These are phyloP conservation scores for Anthophora plumipes DNA, from an alignment of 2,888 invertebrate genomes.

Conservation along the genomic window DNA sequence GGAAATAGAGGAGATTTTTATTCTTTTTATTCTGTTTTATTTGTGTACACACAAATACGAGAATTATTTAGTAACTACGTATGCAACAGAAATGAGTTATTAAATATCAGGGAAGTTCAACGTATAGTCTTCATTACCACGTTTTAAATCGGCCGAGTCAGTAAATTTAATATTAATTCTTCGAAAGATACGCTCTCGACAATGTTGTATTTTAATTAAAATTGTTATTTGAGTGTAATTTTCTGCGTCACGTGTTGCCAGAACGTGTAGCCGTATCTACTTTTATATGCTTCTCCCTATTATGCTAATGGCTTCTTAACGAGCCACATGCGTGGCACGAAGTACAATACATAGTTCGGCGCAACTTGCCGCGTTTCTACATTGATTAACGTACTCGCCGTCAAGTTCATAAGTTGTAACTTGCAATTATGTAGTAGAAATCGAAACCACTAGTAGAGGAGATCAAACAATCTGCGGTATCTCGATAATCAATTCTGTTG, in stretches of 20 bases:
- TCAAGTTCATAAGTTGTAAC: slow-evolving; percentile 29
- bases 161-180: slow-evolving; percentile 9
- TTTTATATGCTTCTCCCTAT: slow-evolving; percentile 22
- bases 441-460: neutral
- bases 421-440: slow-evolving; percentile 20
- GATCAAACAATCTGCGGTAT: neutral
- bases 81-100: neutral
- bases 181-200: neutral
- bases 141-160: neutral
- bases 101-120: neutral
- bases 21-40: too few relatives aligned
- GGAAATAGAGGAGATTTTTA: neutral
- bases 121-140: neutral
- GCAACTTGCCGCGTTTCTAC: slow-evolving; percentile 37
- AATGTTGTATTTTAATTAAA: slow-evolving; percentile 35
- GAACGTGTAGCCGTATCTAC: slow-evolving; percentile 12
- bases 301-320: slow-evolving; percentile 63
- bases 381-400: slow-evolving; percentile 57
- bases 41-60: neutral
- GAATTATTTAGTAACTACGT: neutral
- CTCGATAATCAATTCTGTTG: neutral
- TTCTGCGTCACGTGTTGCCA: slow-evolving; percentile 1
- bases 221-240: slow-evolving; percentile 17
- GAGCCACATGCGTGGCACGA: slow-evolving; percentile 61
- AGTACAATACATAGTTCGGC: slow-evolving; percentile 38